Conservation (phyloP, 2,888 invertebrate species). For the Bhutanitis thaidina region DNA sequence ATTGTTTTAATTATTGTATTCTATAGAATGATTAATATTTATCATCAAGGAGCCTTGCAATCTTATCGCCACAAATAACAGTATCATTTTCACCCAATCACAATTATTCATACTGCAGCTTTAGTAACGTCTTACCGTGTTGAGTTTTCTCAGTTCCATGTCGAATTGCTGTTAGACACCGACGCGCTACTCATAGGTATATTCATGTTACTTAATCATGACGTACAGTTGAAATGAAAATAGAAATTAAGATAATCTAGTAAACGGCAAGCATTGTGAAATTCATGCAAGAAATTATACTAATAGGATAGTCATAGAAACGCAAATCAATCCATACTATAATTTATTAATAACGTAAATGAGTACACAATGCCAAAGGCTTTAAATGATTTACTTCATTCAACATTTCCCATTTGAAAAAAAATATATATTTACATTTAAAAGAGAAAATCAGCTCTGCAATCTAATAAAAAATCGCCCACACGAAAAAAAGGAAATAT, state of each 20-base stretch:
- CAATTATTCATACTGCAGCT: slow-evolving; percentile 27
- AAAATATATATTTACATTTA: slow-evolving; percentile 75
- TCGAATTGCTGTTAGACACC: slow-evolving; percentile 10
- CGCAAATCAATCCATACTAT: slow-evolving; percentile 65
- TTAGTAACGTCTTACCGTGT: slow-evolving; percentile 20
- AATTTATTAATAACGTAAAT: slow-evolving; percentile 81
- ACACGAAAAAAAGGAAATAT: slow-evolving; percentile 54
- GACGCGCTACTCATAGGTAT: neutral
- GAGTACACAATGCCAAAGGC: slow-evolving; percentile 80
- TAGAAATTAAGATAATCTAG: slow-evolving; percentile 2
- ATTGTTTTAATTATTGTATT: slow-evolving; percentile 77
- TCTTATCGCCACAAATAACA: slow-evolving; percentile 67
- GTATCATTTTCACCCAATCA: slow-evolving; percentile 59
- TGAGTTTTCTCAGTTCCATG: slow-evolving; percentile 21
- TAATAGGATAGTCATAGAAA: slow-evolving; percentile 35
- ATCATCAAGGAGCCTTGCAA: slow-evolving; percentile 68
- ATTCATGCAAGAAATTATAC: slow-evolving; percentile 16
- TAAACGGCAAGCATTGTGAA: slow-evolving; percentile 7
- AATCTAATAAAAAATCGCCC: slow-evolving; percentile 64
- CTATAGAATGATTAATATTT: slow-evolving; percentile 62
- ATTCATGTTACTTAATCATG: neutral
- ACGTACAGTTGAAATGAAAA: slow-evolving; percentile 1
- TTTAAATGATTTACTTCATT: slow-evolving; percentile 77
- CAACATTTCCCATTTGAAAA: slow-evolving; percentile 69
- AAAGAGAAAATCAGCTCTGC: slow-evolving; percentile 71